Percentiles rank a stretch among this genome's conserved stretches.
These are phyloP conservation scores for Chorisops tibialis DNA, from an alignment of 2,888 invertebrate genomes.

Conservation along the genomic window DNA sequence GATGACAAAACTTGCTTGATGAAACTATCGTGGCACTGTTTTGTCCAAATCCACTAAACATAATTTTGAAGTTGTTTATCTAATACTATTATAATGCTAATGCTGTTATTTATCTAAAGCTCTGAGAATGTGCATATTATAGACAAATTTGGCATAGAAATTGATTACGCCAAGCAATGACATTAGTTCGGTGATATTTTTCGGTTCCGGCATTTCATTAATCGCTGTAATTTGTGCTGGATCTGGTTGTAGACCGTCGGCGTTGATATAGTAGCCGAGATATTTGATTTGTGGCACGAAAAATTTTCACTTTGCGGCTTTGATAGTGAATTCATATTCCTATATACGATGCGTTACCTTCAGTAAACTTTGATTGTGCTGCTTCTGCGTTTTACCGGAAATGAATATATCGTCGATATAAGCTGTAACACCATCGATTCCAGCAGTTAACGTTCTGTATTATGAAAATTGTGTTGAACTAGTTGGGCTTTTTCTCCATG, in stretches of 20 bases:
- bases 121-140: slow-evolving; percentile 30
- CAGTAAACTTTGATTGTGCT: neutral
- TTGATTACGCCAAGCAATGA: slow-evolving; percentile 36
- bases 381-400: neutral
- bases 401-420: neutral
- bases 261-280: neutral
- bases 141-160: slow-evolving; percentile 36
- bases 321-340: neutral
- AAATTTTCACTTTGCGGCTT: neutral
- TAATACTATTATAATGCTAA: too few species aligned
- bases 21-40: too few species aligned
- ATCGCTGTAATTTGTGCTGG: neutral
- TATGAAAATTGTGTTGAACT: too few species aligned
- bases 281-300: neutral
- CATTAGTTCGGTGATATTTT: slow-evolving; percentile 32
- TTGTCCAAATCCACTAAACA: too few species aligned
- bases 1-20: too few species aligned
- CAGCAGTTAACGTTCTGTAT: too few species aligned
- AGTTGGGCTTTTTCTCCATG: too few species aligned
- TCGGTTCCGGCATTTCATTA: slow-evolving; percentile 25
- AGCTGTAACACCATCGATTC: neutral
- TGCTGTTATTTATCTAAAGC: too few species aligned
- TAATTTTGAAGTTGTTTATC: too few species aligned
- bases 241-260: neutral
- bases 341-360: neutral